These are phyloP conservation scores for Pantelozetes paolii DNA, from an alignment of 2,888 invertebrate species.

Conservation along the genomic window DNA sequence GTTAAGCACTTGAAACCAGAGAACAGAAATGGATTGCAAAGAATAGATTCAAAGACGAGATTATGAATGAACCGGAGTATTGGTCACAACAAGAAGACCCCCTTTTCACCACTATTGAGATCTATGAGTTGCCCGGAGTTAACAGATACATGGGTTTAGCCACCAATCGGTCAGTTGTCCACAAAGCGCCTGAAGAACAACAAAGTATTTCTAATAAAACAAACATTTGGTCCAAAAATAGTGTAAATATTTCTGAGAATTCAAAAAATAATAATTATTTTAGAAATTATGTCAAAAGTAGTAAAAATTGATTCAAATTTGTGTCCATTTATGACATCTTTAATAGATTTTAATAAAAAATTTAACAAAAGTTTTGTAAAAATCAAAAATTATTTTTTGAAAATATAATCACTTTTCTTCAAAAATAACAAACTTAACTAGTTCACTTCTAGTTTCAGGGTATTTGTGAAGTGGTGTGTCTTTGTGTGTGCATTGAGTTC, in stretches of 20 bases:
- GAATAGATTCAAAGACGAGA: not conserved
- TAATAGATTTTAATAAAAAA: too few species aligned
- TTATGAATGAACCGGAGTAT: not conserved
- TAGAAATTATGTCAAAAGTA: not conserved
- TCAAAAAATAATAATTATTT: not conserved
- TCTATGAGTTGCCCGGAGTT: slow-evolving; percentile 18
- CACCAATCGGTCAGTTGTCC: slow-evolving; percentile 13
- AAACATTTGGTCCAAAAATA: too few species aligned
- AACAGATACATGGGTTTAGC: not conserved
- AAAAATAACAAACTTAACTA: too few species aligned
- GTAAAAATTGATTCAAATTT: not conserved
- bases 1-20: slow-evolving; percentile 5
- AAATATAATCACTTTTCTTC: too few species aligned
- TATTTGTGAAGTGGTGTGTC: too few species aligned
- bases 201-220: not conserved
- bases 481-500: too few species aligned
- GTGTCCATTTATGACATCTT: too few species aligned
- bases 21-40: slow-evolving; percentile 3
- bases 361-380: too few species aligned
- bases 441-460: too few species aligned
- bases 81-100: not conserved
- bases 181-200: not conserved
- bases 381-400: too few species aligned
- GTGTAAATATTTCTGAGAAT: not conserved
- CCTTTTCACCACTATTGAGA: slow-evolving; percentile 6